phyloP scores from a whole-genome alignment of 2,113 vertebrate species.

The Proterorhinus semilunaris region DNA sequence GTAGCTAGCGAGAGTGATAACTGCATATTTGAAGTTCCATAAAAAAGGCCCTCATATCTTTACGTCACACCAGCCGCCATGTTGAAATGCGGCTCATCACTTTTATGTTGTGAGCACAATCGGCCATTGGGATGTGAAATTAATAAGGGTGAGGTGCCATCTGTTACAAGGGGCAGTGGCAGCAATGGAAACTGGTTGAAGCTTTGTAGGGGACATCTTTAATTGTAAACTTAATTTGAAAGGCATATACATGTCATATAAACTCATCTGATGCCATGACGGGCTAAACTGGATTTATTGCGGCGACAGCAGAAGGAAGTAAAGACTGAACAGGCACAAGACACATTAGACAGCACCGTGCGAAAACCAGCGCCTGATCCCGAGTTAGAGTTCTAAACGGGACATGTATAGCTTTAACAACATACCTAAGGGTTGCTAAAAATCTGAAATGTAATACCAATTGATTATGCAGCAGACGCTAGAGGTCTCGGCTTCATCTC shows the following conservation, averaged over 20 bases:
- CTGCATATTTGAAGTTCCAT: conserved; percentile 60
- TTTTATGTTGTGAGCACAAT: conserved; percentile 67
- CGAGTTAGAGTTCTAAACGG: too few species aligned
- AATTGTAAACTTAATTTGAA: conserved; percentile 62
- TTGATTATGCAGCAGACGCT: conserved; percentile 43
- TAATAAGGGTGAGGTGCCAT: conserved; percentile 68
- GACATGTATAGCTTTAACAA: conserved; percentile 10
- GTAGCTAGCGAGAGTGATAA: conserved; percentile 47
- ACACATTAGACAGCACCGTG: conserved; percentile 6
- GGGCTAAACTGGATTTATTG: conserved; percentile 45
- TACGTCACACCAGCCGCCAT: conserved; percentile 44
- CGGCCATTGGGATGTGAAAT: conserved; percentile 67
- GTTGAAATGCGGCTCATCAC: conserved; percentile 67
- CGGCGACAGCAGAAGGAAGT: conserved; percentile 14
- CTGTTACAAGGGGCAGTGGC: conserved; percentile 41
- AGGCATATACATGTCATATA: conserved; percentile 68
- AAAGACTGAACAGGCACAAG: not conserved
- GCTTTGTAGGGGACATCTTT: conserved; percentile 62
- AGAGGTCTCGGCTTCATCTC: conserved; percentile 29
- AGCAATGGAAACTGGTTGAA: conserved; percentile 39
- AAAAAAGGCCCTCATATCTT: conserved; percentile 51
- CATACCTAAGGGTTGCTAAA: conserved; percentile 23
- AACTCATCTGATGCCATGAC: conserved; percentile 52
- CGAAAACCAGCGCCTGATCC: not conserved
- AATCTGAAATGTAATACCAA: conserved; percentile 27